Evolutionary conservation across 1,140 invertebrate species (phyloP).

Genomic region (Frieseomelitta varia): DNA sequence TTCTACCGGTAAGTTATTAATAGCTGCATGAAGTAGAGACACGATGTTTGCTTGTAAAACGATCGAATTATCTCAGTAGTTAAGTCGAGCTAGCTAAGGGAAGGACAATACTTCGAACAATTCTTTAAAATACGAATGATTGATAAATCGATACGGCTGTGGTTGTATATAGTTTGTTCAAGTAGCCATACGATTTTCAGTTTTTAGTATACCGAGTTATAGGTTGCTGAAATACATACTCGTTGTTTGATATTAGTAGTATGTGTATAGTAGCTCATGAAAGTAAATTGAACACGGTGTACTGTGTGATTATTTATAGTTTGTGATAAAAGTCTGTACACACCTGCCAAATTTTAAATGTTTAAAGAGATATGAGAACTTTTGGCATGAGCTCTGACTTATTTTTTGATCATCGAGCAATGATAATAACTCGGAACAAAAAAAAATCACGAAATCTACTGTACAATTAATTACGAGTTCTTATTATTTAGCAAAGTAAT

Average conservation of each 20-base stretch:
- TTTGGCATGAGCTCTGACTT: too few relatives aligned
- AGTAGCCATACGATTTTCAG: constrained; percentile 1
- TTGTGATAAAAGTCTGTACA: too few relatives aligned
- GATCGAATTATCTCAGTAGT: constrained; percentile 27
- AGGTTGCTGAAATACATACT: neutral
- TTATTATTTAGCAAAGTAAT: too few relatives aligned
- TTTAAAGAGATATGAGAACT: too few relatives aligned
- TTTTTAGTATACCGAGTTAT: neutral
- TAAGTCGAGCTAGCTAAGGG: too few relatives aligned
- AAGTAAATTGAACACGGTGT: neutral
- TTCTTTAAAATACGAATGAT: neutral
- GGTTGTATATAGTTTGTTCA: neutral
- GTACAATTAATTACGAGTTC: too few relatives aligned
- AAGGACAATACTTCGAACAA: neutral
- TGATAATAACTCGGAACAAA: too few relatives aligned
- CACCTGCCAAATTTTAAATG: too few relatives aligned
- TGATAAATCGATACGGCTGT: neutral
- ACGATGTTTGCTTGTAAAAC: constrained; percentile 7
- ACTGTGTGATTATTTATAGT: too few relatives aligned
- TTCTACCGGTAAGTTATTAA: constrained; percentile 78
- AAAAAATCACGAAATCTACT: too few relatives aligned
- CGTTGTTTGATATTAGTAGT: neutral
- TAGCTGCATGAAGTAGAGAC: constrained; percentile 13
- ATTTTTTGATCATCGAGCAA: too few relatives aligned
- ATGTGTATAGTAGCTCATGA: neutral